These are phyloP conservation scores for Oeneis ivallda DNA, from an alignment of 2,888 invertebrate genomes.

Conservation along the genomic window DNA sequence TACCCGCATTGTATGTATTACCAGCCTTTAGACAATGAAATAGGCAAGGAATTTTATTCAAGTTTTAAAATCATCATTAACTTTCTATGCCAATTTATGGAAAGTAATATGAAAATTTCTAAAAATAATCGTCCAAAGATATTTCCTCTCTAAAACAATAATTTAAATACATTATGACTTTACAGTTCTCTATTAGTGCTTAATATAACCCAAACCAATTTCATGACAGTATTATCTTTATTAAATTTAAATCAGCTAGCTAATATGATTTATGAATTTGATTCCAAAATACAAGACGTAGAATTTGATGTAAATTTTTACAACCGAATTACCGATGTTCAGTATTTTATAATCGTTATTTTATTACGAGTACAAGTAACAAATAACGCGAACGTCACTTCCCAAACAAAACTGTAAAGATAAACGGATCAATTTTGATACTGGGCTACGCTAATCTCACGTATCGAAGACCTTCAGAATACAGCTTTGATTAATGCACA, in stretches of 20 bases:
- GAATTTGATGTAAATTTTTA: not conserved
- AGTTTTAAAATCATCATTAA: too few species aligned
- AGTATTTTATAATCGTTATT: constrained; percentile 19
- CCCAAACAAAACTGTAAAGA: constrained; percentile 42
- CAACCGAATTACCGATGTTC: constrained; percentile 8
- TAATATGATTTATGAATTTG: not conserved
- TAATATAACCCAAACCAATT: not conserved
- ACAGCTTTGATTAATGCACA: constrained; percentile 68
- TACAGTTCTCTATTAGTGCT: not conserved
- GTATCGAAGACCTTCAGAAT: constrained; percentile 58
- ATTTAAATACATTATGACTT: not conserved
- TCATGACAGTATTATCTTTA: not conserved
- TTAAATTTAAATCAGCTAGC: not conserved
- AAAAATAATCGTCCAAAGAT: too few species aligned
- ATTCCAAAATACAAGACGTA: not conserved
- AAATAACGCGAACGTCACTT: constrained; percentile 36
- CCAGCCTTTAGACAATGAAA: too few species aligned
- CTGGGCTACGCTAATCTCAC: constrained; percentile 45
- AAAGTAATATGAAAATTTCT: too few species aligned
- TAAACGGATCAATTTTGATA: constrained; percentile 46
- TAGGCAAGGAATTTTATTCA: too few species aligned
- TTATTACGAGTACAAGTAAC: constrained; percentile 10
- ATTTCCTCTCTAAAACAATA: too few species aligned
- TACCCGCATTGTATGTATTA: too few species aligned
- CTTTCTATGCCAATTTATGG: too few species aligned